Conservation (phyloP, 2,888 invertebrate genomes). For the Rhagonycha fulva region DNA sequence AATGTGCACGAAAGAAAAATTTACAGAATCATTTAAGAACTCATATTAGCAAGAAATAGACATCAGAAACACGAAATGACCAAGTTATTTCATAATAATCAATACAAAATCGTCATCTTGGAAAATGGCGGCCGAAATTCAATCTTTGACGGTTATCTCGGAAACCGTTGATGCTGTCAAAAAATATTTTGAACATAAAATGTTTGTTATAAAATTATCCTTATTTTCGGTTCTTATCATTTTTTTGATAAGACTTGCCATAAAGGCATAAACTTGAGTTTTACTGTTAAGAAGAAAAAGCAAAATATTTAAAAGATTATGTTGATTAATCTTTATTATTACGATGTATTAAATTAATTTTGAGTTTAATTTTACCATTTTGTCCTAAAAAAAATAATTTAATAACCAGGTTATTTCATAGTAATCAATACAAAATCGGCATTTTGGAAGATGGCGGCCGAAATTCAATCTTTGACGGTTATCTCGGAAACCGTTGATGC, state of each 20-base stretch:
- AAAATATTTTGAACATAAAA: background rate
- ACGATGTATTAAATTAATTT: too few species aligned
- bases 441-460: background rate
- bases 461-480: background rate
- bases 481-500: background rate
- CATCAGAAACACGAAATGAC: too few species aligned
- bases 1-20: too few species aligned
- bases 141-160: background rate
- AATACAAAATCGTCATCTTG: background rate
- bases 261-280: background rate
- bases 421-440: background rate
- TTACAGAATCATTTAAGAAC: too few species aligned
- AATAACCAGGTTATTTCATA: too few species aligned
- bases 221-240: background rate
- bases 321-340: too few species aligned
- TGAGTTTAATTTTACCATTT: too few species aligned
- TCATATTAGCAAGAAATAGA: too few species aligned
- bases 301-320: too few species aligned
- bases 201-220: background rate
- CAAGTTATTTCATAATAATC: too few species aligned
- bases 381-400: too few species aligned
- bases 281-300: too few species aligned
- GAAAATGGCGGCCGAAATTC: background rate
- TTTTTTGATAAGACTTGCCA: background rate
- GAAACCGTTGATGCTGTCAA: background rate